Base-by-base conservation (phyloP, 2,888 invertebrate genomes). In the Leucania comma region DNA sequence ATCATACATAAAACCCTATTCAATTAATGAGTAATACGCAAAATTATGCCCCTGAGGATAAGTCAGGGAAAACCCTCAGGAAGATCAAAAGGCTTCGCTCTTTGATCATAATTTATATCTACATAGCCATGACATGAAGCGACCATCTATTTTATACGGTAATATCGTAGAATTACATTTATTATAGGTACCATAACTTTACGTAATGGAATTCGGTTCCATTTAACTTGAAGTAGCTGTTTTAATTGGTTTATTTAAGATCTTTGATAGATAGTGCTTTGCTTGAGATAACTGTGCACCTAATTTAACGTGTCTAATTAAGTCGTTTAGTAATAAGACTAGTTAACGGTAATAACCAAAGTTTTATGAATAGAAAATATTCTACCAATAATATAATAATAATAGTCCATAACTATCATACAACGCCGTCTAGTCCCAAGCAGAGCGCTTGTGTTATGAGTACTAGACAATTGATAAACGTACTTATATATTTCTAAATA, bases 41-140 rank as follows among this genome's bases (percentile, higher is more conserved):
- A 65, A 71, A 79, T 81, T 68, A 68, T 68, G 50, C 46, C 61
- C 22, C 29, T 24, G 12, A 50, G 56, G 60, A 78, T 57, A 29
- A 72, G 54, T 62, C 53, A 42, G 29, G 24, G 48, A 53, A 51
- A 67, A 53, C 35, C 56, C 66, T 56, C 10, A 26, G 48, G 20
- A 48, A 57, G 59, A 66, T 72, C 66, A 78, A 72, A 80, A 81
- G 62, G 56, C 26, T 65, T 64, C 3, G 17, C 58, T 56, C 68
- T 68, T 78, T 81, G 68, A 81, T 77, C 60, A 67, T 77, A 72
- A 78, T 72, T 76, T 64, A 69, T 61, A 9, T 61, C 14, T 26
- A 50, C 42, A 63, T 64, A 56, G 35, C 59, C 22, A 68, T 12
- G 24, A 50, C 4, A 17, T 26, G 26, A 35, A 46, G 35, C 17